Evolutionary conservation across 2,797 vertebrate genomes (phyloP), one percentile per base, ranked within the genome.

Genomic region (Passerculus sandwichensis): DNA sequence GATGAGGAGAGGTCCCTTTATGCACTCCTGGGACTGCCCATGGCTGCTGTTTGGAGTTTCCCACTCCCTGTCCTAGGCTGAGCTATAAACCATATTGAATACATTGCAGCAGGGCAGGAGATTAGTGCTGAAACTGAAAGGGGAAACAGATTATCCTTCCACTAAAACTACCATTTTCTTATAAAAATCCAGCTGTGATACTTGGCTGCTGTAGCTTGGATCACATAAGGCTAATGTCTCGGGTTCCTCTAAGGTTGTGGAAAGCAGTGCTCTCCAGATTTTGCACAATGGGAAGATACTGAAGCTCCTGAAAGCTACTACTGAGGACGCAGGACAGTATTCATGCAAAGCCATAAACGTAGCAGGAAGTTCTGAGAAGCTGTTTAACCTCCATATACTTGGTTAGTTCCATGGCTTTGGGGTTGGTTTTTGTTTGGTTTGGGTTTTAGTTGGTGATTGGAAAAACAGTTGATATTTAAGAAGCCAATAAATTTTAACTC

Each of bases 311-410:
- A 98, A 98, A 96, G 97, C 98, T 4, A 76, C 96, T 69, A 91
- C 96, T 38, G 95, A 97, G 67, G 98, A 99, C 11, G 96, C 97
- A 30, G 99, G 99, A 62, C 97, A 96, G 69, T 99, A 99, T 95
- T 99, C 97, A 38, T 99, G 99, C 96, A 98, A 98, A 97, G 99
- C 99, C 27, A 93, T 98, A 95, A 99, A 99, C 36, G 86, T 98
- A 18, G 99, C 99, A 69, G 99, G 99, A 93, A 98, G 98, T 94
- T 97, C 98, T 32, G 98, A 99, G 73, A 99, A 99, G 94, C 92
- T 98, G 85, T 99, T 99, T 91, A 98, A 96, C 94, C 91, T 99
- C 29, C 96, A 98, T 95, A 96, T 99, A 45, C 97, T 99, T 83
- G 98, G 99, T 99, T 96, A 97, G 98, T 93, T 77, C 45, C 40